Evolutionary conservation across 1,140 invertebrate genomes (phyloP), one percentile per base, ranked within the genome.

Genomic region (Drosophila insularis): DNA sequence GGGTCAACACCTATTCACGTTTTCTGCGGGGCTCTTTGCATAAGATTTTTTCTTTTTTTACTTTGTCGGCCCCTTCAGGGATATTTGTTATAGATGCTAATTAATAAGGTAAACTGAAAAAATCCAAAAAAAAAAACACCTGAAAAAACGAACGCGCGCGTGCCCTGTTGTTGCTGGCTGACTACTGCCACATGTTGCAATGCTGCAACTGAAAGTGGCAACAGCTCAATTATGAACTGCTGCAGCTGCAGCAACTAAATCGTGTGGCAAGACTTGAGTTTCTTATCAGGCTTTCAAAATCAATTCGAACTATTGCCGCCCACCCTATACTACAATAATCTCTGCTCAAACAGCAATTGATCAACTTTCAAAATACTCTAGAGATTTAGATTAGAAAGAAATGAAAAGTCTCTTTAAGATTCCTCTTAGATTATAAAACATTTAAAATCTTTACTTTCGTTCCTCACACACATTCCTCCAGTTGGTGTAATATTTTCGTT

Each of bases 141-240:
- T 31, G 32, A 35, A 31, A 55, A 32, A 31, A 8, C 46, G 17
- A 14, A 6, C 4, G 53, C 2, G n/a, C 23, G 54, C 54, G 23
- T 35, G 32, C 55, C 31, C 55, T 58, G 31, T 32, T 56, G 23
- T 17, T 46, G 40, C 14, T 17, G 40, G n/a, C n/a, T 43, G 13
- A n/a, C 27, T n/a, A n/a, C 8, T n/a, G 19, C 32, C 6, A 35
- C 21, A 35, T 69, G 46, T 39, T 54, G 61, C 32, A 37, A 32
- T 32, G 31, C 10, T 27, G 27, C 31, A 14, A 21, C 17, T 21
- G 4, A 37, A 60, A 23, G 58, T 74, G 65, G 78, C 79, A 63
- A 86, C 81, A 85, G 81, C 82, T 87, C 71, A 86, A 86, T 85
- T 85, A 72, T 67, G n/a, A 67, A 71, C 67, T 35, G 63, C 27